A percentile compares a stretch with the other conserved stretches of the same genome.
Evolutionary conservation across 92 coral and sea anemone species (phyloP).

Genomic region (Zoanthus gigantus): DNA sequence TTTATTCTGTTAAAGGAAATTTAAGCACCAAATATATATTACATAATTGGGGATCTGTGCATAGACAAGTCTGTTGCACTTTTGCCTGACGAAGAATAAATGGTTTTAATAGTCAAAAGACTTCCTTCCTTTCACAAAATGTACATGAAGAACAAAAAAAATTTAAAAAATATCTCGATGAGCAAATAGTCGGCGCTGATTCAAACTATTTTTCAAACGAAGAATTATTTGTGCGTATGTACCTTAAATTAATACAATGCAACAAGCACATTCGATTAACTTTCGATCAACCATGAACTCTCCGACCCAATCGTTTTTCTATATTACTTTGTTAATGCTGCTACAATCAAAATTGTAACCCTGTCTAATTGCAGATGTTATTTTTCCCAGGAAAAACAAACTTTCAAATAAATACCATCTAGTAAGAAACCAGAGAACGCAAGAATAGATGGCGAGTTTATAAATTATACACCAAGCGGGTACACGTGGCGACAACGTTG

Average conservation of each 20-base stretch:
- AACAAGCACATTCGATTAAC: conserved; percentile 1
- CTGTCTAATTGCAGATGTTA: not conserved
- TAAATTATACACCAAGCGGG: conserved; percentile 38
- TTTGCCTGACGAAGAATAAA: not conserved
- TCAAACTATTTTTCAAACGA: not conserved
- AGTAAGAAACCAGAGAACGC: not conserved
- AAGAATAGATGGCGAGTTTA: not conserved
- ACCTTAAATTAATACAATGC: not conserved
- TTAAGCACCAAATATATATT: not conserved
- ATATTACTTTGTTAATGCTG: not conserved
- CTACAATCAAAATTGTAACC: not conserved
- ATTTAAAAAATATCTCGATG: not conserved
- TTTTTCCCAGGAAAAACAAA: not conserved
- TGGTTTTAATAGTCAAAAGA: not conserved
- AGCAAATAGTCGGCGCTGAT: not conserved
- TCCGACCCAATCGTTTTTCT: not conserved
- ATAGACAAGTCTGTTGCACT: not conserved
- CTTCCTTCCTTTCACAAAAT: not conserved
- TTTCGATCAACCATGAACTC: conserved; percentile 23
- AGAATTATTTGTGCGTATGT: not conserved
- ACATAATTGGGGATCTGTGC: not conserved
- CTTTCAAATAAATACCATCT: conserved; percentile 8
- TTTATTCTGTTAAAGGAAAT: not conserved
- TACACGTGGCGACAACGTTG: conserved; percentile 35
- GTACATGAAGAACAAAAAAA: not conserved